Conservation (phyloP, 2,888 invertebrate genomes). For the Miltochrista miniata region DNA sequence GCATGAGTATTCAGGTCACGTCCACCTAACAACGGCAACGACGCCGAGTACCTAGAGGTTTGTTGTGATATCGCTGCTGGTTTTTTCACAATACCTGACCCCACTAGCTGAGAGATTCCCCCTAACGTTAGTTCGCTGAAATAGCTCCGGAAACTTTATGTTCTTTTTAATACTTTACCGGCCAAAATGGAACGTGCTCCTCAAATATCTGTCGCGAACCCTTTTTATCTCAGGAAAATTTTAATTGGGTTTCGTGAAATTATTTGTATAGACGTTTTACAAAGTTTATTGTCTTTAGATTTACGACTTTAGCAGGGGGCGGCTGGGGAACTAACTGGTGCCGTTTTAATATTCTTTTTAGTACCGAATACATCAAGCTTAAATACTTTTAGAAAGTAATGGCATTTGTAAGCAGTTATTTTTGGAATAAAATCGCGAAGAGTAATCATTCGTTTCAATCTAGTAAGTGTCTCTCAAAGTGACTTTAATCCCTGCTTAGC, state of each 20-base stretch:
- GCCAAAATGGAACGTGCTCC: constrained; percentile 51
- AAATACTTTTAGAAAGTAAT: no score
- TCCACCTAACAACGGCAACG: constrained; percentile 72
- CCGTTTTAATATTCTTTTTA: no score
- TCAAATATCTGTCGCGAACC: constrained; percentile 33
- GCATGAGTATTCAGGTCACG: constrained; percentile 74
- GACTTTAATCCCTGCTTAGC: no score
- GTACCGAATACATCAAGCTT: no score
- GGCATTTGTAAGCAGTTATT: no score
- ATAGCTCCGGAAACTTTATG: constrained; percentile 59
- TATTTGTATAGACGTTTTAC: constrained; percentile 2
- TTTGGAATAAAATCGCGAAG: no score
- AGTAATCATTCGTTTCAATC: no score
- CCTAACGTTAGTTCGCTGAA: constrained; percentile 59
- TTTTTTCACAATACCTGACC: constrained; percentile 79
- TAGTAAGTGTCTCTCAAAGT: no score
- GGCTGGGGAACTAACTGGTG: no score
- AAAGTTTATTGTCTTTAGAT: not conserved
- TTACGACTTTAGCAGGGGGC: no score
- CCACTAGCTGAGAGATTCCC: constrained; percentile 63
- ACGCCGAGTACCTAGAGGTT: constrained; percentile 72
- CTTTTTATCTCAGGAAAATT: constrained; percentile 34
- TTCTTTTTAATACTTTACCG: constrained; percentile 57
- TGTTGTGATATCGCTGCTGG: constrained; percentile 77
- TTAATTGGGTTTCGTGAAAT: constrained; percentile 25